phyloP scores from a whole-genome alignment of 2,888 invertebrate genomes.

The Aspidapion aeneum region DNA sequence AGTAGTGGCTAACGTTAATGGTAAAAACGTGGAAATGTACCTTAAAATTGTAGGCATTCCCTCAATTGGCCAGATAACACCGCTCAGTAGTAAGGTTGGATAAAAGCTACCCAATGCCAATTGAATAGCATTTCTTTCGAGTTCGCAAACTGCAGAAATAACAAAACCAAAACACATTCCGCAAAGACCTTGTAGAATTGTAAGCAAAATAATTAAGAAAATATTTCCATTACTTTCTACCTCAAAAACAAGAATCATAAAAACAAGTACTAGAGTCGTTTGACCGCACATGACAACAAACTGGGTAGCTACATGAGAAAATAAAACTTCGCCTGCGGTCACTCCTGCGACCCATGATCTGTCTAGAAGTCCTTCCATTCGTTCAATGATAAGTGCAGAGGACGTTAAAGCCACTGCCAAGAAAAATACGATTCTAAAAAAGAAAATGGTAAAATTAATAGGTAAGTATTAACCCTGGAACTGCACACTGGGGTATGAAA shows the following conservation, averaged over 20 bases:
- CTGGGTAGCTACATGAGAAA: constrained; percentile 92
- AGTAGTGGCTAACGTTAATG: constrained; percentile 90
- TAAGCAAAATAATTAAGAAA: constrained; percentile 77
- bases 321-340: constrained; percentile 84
- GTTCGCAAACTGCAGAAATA: constrained; percentile 87
- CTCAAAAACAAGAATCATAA: constrained; percentile 87
- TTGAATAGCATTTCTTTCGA: constrained; percentile 91
- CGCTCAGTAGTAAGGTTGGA: constrained; percentile 87
- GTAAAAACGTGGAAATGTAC: constrained; percentile 79
- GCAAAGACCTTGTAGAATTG: constrained; percentile 86
- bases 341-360: constrained; percentile 93
- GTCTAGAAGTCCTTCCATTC: constrained; percentile 88
- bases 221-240: constrained; percentile 89
- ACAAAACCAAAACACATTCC: constrained; percentile 97
- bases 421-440: constrained; percentile 88
- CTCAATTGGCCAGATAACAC: constrained; percentile 43
- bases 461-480: too few species aligned
- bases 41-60: constrained; percentile 79
- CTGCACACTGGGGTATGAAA: too few species aligned
- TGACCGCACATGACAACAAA: constrained; percentile 95
- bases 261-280: constrained; percentile 83
- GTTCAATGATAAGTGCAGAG: constrained; percentile 84
- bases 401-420: constrained; percentile 93
- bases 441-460: too few species aligned
- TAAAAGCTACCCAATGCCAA: constrained; percentile 92